These are phyloP conservation scores for Lasius platythorax DNA, from an alignment of 2,888 invertebrate species.

Conservation along the genomic window DNA sequence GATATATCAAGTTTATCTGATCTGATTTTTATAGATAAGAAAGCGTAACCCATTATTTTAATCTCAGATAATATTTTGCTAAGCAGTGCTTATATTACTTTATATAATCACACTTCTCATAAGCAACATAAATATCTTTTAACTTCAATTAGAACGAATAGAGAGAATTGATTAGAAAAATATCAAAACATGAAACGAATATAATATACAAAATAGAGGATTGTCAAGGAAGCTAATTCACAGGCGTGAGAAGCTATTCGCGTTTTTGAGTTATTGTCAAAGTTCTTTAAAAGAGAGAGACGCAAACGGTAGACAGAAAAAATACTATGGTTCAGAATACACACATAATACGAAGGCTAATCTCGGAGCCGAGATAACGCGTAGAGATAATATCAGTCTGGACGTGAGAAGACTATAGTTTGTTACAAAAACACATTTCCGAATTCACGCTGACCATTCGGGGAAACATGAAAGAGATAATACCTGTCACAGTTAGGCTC, in stretches of 20 bases:
- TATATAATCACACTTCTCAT: neutral
- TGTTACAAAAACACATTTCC: slow-evolving; percentile 69
- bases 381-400: slow-evolving; percentile 76
- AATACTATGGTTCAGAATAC: slow-evolving; percentile 62
- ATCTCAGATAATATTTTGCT: slow-evolving; percentile 1
- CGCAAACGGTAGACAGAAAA: slow-evolving; percentile 62
- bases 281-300: slow-evolving; percentile 59
- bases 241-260: neutral
- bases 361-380: slow-evolving; percentile 75
- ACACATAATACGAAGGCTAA: slow-evolving; percentile 71
- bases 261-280: slow-evolving; percentile 44
- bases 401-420: slow-evolving; percentile 55
- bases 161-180: slow-evolving; percentile 1
- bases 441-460: slow-evolving; percentile 48
- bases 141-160: slow-evolving; percentile 1
- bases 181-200: neutral
- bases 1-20: neutral
- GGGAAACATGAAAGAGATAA: neutral
- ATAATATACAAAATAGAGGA: neutral
- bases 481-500: neutral
- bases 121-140: neutral
- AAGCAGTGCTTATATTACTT: neutral
- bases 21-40: neutral
- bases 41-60: neutral
- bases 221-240: neutral